A percentile compares a stretch with the other conserved stretches of the same genome.
These are phyloP conservation scores for Liasis olivaceus DNA, from an alignment of 2,797 vertebrate genomes.

Conservation along the genomic window DNA sequence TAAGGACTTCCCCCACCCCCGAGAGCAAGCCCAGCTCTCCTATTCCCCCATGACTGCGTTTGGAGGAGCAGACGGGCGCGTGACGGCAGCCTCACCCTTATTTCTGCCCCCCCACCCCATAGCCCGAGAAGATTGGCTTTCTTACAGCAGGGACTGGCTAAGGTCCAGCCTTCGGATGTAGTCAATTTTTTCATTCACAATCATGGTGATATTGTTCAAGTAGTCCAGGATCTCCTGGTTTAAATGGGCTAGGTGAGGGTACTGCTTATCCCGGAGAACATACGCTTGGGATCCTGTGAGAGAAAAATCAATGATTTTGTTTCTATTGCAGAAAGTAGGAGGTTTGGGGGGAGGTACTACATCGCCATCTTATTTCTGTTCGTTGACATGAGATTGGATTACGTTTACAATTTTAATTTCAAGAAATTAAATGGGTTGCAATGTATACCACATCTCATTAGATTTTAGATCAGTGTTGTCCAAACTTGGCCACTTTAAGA, in stretches of 20 bases:
- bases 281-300: not conserved
- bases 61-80: no score
- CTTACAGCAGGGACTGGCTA: not conserved
- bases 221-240: not conserved
- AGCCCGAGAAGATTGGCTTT: rapidly evolving
- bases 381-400: not conserved
- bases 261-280: not conserved
- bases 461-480: not conserved
- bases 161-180: not conserved
- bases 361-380: not conserved
- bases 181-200: not conserved
- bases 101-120: not conserved
- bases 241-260: not conserved
- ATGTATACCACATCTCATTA: not conserved
- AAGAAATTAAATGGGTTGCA: not conserved
- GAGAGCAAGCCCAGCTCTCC: no score
- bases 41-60: no score
- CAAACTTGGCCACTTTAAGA: not conserved
- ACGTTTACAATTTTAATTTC: not conserved
- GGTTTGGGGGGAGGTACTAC: not conserved
- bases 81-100: no score
- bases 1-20: no score
- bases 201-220: not conserved
- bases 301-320: not conserved
- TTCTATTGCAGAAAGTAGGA: not conserved